phyloP scores from a whole-genome alignment of 2,113 vertebrate species.

The Colius striatus region DNA sequence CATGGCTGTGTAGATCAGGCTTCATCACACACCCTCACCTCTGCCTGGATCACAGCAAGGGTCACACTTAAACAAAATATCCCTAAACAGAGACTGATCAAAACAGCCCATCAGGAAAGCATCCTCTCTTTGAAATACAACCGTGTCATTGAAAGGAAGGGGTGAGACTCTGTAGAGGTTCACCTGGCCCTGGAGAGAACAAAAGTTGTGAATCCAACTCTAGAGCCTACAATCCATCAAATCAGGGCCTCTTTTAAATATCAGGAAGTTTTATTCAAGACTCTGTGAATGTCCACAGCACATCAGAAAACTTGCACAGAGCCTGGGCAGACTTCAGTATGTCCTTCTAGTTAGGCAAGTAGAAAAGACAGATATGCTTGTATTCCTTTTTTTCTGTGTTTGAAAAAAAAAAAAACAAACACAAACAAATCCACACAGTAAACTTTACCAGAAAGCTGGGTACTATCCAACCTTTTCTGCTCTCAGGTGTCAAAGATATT shows the following conservation, averaged over 20 bases:
- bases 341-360: neutral
- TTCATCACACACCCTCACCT: neutral
- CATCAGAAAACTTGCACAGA: neutral
- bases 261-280: neutral
- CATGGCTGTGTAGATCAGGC: neutral
- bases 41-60: neutral
- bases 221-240: neutral
- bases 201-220: neutral
- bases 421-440: no score
- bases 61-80: neutral
- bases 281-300: neutral
- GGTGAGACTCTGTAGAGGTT: rapidly evolving
- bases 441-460: neutral
- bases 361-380: rapidly evolving
- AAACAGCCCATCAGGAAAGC: neutral
- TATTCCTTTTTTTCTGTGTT: neutral
- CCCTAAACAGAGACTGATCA: neutral
- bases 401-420: neutral
- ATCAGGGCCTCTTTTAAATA: neutral
- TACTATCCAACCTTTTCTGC: neutral
- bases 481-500: neutral
- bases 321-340: neutral
- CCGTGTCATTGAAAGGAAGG: neutral
- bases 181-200: neutral
- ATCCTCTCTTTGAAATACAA: neutral